A percentile compares a stretch with the other conserved stretches of the same genome.
Conservation (phyloP, 92 coral and sea anemone genomes). For the Bergia puertoricense region DNA sequence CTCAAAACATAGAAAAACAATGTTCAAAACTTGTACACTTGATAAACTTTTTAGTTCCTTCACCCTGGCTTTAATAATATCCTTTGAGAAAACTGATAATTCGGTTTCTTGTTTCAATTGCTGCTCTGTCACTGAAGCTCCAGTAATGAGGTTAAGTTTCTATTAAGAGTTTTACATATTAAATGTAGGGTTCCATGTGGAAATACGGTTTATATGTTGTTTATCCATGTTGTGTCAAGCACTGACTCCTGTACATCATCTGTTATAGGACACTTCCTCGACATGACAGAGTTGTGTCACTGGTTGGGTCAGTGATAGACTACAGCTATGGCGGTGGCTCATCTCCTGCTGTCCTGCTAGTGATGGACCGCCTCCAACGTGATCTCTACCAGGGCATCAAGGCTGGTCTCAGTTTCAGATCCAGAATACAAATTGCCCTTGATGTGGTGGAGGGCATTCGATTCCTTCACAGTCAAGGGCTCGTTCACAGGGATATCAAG, state of each 20-base stretch:
- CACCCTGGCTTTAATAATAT: too few species aligned
- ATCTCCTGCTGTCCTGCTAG: constrained; percentile 93
- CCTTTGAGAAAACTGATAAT: too few species aligned
- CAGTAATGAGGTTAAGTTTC: too few species aligned
- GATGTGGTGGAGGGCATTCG: constrained; percentile 98
- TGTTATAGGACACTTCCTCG: constrained; percentile 60
- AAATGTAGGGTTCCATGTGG: too few species aligned
- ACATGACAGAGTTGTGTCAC: constrained; percentile 88
- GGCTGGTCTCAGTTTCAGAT: constrained; percentile 82
- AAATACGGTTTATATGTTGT: too few species aligned
- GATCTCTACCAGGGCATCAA: constrained; percentile 98
- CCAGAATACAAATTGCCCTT: constrained; percentile 86
- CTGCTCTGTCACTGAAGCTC: too few species aligned
- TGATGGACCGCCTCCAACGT: constrained; percentile 94
- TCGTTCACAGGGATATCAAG: constrained; percentile 95
- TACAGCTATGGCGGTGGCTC: constrained; percentile 95
- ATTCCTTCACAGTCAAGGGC: constrained; percentile 95
- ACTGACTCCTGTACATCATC: not conserved
- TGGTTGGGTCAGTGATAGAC: constrained; percentile 95
- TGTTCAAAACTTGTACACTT: too few species aligned
- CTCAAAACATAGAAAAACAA: too few species aligned
- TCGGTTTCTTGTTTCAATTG: too few species aligned
- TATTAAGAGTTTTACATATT: too few species aligned
- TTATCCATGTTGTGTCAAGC: too few species aligned
- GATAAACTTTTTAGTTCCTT: too few species aligned